These are phyloP conservation scores for Dipodomys ordii DNA, from an alignment of 2,113 vertebrate species.

Conservation along the genomic window DNA sequence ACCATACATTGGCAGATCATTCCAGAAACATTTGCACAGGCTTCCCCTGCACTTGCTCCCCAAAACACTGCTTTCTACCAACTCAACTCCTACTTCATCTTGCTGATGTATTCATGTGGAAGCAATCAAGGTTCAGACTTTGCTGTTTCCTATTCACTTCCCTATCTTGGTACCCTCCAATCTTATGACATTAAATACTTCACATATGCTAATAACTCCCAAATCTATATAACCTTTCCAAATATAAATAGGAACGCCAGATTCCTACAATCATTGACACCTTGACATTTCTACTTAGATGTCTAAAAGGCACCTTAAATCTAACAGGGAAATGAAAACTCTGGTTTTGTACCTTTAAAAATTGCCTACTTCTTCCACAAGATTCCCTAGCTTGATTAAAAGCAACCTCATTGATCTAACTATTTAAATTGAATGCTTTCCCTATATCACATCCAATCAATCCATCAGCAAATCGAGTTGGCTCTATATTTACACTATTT, in stretches of 20 bases:
- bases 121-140: background rate
- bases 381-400: background rate
- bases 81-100: background rate
- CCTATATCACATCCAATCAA: background rate
- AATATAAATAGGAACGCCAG: background rate
- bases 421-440: background rate
- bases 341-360: background rate
- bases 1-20: background rate
- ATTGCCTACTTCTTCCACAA: background rate
- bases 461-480: background rate
- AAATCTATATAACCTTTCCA: background rate
- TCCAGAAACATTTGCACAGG: background rate
- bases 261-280: background rate
- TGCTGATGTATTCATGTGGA: background rate
- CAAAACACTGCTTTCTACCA: background rate
- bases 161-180: background rate
- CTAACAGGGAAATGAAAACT: background rate
- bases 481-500: slow-evolving; percentile 25
- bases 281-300: background rate
- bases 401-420: background rate
- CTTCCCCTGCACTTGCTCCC: background rate
- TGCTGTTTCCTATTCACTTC: background rate
- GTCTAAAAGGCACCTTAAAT: slow-evolving; percentile 23
- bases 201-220: background rate
- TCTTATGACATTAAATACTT: background rate